Base-by-base conservation (phyloP, 2,888 invertebrate genomes). In the Alloscopus bannaensis region DNA sequence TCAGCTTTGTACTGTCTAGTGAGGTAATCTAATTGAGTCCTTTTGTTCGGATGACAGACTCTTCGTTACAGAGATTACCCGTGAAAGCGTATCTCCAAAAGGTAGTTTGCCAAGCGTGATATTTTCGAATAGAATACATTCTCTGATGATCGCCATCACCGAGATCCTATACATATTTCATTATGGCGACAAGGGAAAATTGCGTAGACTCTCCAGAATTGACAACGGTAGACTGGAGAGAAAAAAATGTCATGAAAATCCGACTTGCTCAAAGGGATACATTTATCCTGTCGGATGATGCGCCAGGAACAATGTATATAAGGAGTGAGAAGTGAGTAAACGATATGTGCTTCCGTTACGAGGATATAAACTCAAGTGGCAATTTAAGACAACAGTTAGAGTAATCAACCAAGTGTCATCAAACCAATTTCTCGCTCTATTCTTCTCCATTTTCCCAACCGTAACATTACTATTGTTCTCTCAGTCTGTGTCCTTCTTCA, bases 11-110 rank as follows among this genome's bases (percentile, higher is more conserved):
- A 45, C 62, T 42, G 22, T 64, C 62, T 22, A 24, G 64, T 18
- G 77, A 70, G 77, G 77, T 77, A 77, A 77, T 77, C 77, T 77
- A 77, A 70, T 77, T 77, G 77, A 77, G 70, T 77, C 65, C 77
- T 70, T 77, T 70, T 77, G 77, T 70, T 77, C 70, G 65, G 70
- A 77, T 77, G 77, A 70, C 77, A 77, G 70, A 31, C n/a, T 77
- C 70, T 70, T 65, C 40, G 64, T 77, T 70, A 76, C 62, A 62
- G 66, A 66, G 66, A 66, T 75, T 75, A 68, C 66, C n/a, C n/a
- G n/a, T n/a, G n/a, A n/a, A n/a, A n/a, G n/a, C n/a, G n/a, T n/a
- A n/a, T n/a, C n/a, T n/a, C n/a, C n/a, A n/a, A n/a, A n/a, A n/a
- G n/a, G n/a, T n/a, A n/a, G n/a, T n/a, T n/a, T n/a, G n/a, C n/a